Evolutionary conservation across 1,140 invertebrate species (phyloP).

Genomic region (Solen grandis): DNA sequence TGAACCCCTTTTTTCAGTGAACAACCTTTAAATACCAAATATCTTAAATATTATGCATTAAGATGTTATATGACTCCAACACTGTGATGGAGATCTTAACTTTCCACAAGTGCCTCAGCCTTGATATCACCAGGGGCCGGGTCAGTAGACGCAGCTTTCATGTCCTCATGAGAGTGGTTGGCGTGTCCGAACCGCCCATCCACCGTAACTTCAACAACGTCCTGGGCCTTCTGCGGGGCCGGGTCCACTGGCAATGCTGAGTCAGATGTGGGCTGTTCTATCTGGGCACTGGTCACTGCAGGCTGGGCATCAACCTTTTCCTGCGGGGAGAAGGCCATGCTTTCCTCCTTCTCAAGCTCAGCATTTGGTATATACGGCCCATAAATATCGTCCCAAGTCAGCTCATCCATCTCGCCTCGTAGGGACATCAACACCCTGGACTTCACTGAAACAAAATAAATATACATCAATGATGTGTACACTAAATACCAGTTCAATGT

Average conservation of each 20-base stretch:
- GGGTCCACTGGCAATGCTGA: not conserved
- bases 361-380: slow-evolving; percentile 55
- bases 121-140: slow-evolving; percentile 1
- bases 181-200: slow-evolving; percentile 48
- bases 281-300: too few relatives aligned
- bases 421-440: slow-evolving; percentile 75
- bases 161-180: slow-evolving; percentile 36
- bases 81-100: slow-evolving; percentile 30
- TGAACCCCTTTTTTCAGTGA: not conserved
- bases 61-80: not conserved
- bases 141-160: slow-evolving; percentile 11
- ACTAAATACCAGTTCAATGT: too few relatives aligned
- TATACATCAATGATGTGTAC: too few relatives aligned
- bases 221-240: not conserved
- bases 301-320: not conserved
- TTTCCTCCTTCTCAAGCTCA: slow-evolving; percentile 45
- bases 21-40: too few relatives aligned
- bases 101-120: slow-evolving; percentile 39
- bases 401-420: slow-evolving; percentile 67
- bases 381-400: slow-evolving; percentile 60
- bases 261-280: not conserved
- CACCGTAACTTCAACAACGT: slow-evolving; percentile 46
- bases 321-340: not conserved
- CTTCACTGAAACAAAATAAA: slow-evolving; percentile 70
- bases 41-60: not conserved